Conservation (phyloP, 2,797 vertebrate species). For the Lemur catta region DNA sequence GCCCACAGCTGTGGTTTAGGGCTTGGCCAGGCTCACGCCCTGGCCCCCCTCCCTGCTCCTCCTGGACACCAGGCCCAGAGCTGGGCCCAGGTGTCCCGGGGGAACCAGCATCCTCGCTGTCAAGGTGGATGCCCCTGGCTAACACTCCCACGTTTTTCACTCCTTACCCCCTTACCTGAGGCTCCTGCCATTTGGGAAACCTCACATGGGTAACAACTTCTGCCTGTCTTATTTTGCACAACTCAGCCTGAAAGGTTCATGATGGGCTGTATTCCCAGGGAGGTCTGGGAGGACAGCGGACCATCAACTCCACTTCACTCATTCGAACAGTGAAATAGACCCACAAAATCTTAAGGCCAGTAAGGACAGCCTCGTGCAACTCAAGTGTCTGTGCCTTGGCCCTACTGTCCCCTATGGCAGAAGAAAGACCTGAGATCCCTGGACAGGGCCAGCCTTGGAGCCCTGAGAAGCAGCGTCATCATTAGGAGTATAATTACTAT, state of each 20-base stretch:
- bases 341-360: background rate
- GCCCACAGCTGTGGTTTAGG: rapidly evolving
- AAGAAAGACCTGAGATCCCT: background rate
- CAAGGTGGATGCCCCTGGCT: background rate
- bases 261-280: no score
- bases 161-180: background rate
- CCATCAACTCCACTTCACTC: rapidly evolving
- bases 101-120: background rate
- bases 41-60: background rate
- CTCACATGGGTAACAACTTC: background rate
- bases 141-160: background rate
- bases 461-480: rapidly evolving
- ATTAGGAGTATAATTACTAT: background rate
- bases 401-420: background rate
- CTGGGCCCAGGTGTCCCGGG: background rate
- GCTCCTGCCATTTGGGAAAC: background rate
- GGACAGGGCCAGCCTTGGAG: background rate
- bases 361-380: background rate
- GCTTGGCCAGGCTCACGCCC: rapidly evolving
- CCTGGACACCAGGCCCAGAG: background rate
- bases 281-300: background rate
- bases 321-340: background rate
- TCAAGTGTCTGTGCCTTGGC: rapidly evolving
- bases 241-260: no score
- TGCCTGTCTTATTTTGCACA: rapidly evolving